phyloP scores from a whole-genome alignment of 2,797 vertebrate species.

The Clarias pachynema region DNA sequence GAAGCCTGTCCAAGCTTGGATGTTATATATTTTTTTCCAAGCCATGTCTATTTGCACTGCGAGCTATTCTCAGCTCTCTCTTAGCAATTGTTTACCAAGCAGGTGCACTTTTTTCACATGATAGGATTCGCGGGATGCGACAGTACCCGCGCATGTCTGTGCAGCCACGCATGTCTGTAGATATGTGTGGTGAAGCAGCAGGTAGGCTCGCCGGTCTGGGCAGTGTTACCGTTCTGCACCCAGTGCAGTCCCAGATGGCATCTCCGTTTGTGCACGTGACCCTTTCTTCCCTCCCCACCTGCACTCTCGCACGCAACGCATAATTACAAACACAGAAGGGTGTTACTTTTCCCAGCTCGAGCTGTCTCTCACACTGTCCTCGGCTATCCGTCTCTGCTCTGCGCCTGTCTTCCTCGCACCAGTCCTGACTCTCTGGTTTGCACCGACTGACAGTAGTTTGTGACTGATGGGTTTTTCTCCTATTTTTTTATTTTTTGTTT shows the following conservation, averaged over 20 bases:
- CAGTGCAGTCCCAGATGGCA: slow-evolving; percentile 61
- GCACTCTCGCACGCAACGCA: slow-evolving; percentile 55
- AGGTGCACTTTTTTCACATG: slow-evolving; percentile 32
- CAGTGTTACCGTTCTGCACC: slow-evolving; percentile 52
- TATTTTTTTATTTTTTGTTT: background rate
- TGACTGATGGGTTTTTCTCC: background rate
- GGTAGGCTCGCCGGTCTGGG: slow-evolving; percentile 27
- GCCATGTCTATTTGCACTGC: background rate
- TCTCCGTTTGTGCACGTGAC: slow-evolving; percentile 60
- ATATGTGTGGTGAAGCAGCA: slow-evolving; percentile 41
- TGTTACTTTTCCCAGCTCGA: slow-evolving; percentile 47
- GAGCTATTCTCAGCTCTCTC: background rate
- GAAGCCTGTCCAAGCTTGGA: background rate
- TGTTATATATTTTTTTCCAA: background rate
- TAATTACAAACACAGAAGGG: slow-evolving; percentile 68
- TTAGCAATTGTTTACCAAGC: slow-evolving; percentile 10
- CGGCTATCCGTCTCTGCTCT: slow-evolving; percentile 38
- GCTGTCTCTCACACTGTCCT: slow-evolving; percentile 46
- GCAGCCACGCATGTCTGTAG: slow-evolving; percentile 25
- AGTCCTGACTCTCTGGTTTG: slow-evolving; percentile 9
- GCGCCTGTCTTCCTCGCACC: slow-evolving; percentile 7
- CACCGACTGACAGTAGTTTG: slow-evolving; percentile 18
- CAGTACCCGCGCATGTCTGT: slow-evolving; percentile 20
- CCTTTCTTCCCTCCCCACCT: slow-evolving; percentile 47
- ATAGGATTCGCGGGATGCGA: background rate